A percentile compares a stretch with the other conserved stretches of the same genome.
These are phyloP conservation scores for Agrochola circellaris DNA, from an alignment of 2,888 invertebrate genomes.

Conservation along the genomic window DNA sequence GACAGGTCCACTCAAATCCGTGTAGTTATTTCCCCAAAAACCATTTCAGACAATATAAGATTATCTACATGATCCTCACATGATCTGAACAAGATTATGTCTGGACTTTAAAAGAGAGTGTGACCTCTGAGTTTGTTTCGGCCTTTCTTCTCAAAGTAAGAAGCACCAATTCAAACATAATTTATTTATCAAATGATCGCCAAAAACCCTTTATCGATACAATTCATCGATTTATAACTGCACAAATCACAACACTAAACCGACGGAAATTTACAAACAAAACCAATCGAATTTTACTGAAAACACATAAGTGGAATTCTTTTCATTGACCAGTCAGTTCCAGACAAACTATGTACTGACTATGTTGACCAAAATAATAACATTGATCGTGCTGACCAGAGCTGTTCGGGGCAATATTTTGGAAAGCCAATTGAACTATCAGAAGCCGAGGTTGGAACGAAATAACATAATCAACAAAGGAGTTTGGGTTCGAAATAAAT, in stretches of 20 bases:
- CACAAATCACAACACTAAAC: constrained; percentile 47
- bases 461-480: constrained; percentile 83
- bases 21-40: neutral
- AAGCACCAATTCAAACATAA: too few relatives aligned
- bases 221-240: constrained; percentile 19
- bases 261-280: constrained; percentile 67
- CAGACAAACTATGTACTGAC: constrained; percentile 68
- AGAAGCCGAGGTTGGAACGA: constrained; percentile 76
- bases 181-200: neutral
- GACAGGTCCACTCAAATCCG: neutral
- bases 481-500: constrained; percentile 76
- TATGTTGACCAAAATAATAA: constrained; percentile 73
- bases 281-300: constrained; percentile 65
- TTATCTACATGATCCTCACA: neutral
- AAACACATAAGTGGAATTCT: constrained; percentile 74
- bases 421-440: constrained; percentile 68
- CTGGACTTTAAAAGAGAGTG: neutral
- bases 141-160: neutral
- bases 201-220: neutral
- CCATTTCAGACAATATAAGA: neutral
- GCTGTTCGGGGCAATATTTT: constrained; percentile 66
- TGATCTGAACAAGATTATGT: neutral
- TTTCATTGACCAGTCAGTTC: constrained; percentile 59
- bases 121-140: neutral
- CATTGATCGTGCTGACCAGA: constrained; percentile 69